Conservation (phyloP, 2,888 invertebrate species). For the Apotomis turbidana region DNA sequence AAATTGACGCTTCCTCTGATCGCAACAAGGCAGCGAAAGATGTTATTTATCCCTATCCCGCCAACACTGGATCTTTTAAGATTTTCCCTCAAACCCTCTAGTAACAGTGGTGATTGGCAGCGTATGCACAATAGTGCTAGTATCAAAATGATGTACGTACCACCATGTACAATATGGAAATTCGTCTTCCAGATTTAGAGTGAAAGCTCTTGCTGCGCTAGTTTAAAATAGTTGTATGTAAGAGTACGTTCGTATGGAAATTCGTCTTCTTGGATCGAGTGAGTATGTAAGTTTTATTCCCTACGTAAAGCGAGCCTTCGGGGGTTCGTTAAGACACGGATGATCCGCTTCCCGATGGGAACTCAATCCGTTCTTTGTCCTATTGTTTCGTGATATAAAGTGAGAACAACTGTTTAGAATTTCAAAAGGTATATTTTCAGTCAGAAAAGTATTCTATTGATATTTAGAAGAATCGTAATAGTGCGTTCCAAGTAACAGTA, state of each 20-base stretch:
- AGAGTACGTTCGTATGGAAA: background rate
- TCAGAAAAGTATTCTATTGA: background rate
- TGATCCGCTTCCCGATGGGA: constrained; percentile 57
- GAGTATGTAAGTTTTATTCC: constrained; percentile 60
- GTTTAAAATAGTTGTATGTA: too few relatives aligned
- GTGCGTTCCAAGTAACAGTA: too few relatives aligned
- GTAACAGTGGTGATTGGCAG: constrained; percentile 26
- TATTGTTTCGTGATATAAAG: constrained; percentile 43
- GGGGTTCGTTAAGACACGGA: constrained; percentile 70
- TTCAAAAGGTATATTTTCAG: background rate
- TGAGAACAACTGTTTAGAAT: constrained; percentile 11
- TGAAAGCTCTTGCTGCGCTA: too few relatives aligned
- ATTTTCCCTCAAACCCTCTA: constrained; percentile 16
- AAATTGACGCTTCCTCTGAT: constrained; percentile 1
- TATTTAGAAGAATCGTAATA: too few relatives aligned
- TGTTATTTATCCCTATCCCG: constrained; percentile 9
- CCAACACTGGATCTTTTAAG: constrained; percentile 21
- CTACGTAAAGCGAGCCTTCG: constrained; percentile 62
- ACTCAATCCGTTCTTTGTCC: constrained; percentile 44
- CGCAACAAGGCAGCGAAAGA: background rate
- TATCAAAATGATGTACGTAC: background rate
- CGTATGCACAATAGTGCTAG: background rate
- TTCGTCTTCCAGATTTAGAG: too few relatives aligned
- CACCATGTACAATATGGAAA: too few relatives aligned
- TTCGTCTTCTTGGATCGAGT: background rate